phyloP scores from a whole-genome alignment of 2,113 vertebrate species.

The Ceratotherium simum region DNA sequence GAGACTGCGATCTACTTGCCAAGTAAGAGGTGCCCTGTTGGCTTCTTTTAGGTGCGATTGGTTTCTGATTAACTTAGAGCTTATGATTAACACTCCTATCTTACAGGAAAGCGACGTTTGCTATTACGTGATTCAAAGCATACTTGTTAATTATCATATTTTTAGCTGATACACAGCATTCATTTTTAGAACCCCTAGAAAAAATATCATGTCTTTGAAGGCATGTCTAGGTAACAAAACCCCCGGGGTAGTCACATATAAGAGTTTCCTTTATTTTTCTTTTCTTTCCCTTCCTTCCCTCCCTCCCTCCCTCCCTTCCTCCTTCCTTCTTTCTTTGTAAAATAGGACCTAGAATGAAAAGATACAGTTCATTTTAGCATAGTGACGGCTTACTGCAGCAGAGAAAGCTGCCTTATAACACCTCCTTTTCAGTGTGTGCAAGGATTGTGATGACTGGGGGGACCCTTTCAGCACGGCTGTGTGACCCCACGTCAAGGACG shows the following conservation, averaged over 20 bases:
- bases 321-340: background rate
- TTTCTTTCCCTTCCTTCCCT: too few species aligned
- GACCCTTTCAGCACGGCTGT: rapidly evolving
- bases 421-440: background rate
- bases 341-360: background rate
- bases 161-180: constrained; percentile 76
- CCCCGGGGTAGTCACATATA: background rate
- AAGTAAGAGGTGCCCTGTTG: background rate
- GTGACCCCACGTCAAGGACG: background rate
- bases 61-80: constrained; percentile 29
- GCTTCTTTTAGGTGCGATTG: background rate
- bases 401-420: background rate
- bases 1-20: rapidly evolving
- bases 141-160: constrained; percentile 75
- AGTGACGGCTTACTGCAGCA: background rate
- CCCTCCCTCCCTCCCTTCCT: rapidly evolving
- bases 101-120: constrained; percentile 68
- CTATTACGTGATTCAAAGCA: constrained; percentile 70
- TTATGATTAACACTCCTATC: constrained; percentile 3
- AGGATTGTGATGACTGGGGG: background rate
- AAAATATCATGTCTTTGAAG: constrained; percentile 71
- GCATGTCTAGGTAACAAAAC: constrained; percentile 58
- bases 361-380: background rate
- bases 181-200: constrained; percentile 77
- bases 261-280: background rate